Conservation (phyloP, 2,888 invertebrate genomes). For the Pyrochroa serraticornis region DNA sequence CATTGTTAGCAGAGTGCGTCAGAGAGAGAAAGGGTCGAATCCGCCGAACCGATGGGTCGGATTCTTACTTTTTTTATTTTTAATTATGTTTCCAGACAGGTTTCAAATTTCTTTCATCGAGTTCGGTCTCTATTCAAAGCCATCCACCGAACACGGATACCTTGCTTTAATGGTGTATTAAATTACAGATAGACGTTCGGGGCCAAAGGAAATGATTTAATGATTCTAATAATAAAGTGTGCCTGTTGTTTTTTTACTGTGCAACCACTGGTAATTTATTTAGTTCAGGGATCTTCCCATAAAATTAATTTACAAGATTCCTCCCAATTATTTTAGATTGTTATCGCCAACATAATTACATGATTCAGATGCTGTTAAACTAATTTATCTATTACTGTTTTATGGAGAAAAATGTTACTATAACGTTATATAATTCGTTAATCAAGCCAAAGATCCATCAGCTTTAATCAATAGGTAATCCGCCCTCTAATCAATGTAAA, state of each 20-base stretch:
- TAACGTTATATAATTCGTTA: conserved; percentile 21
- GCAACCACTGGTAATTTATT: conserved; percentile 11
- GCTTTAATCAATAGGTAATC: conserved; percentile 21
- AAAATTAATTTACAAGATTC: conserved; percentile 16
- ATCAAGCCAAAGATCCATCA: conserved; percentile 19
- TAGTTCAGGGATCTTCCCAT: conserved; percentile 8
- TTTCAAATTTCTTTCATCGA: conserved; percentile 45
- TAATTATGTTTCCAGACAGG: conserved; percentile 46
- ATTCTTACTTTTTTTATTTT: conserved; percentile 28
- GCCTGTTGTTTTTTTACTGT: conserved; percentile 17
- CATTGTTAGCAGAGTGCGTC: not conserved
- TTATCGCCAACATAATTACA: conserved; percentile 11
- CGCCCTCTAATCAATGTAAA: conserved; percentile 27
- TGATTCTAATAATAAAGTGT: conserved; percentile 37
- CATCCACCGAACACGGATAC: conserved; percentile 35
- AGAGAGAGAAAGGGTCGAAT: conserved; percentile 17
- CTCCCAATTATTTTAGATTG: conserved; percentile 12
- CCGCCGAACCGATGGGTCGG: conserved; percentile 13
- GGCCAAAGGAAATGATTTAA: conserved; percentile 44
- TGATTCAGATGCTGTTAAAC: not conserved
- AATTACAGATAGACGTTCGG: conserved; percentile 43
- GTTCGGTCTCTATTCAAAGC: conserved; percentile 31
- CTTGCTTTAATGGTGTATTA: conserved; percentile 45
- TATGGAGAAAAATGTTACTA: conserved; percentile 14
- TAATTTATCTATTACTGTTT: no score